Base-by-base conservation (phyloP, 2,888 invertebrate species). In the Melitaea athalia region DNA sequence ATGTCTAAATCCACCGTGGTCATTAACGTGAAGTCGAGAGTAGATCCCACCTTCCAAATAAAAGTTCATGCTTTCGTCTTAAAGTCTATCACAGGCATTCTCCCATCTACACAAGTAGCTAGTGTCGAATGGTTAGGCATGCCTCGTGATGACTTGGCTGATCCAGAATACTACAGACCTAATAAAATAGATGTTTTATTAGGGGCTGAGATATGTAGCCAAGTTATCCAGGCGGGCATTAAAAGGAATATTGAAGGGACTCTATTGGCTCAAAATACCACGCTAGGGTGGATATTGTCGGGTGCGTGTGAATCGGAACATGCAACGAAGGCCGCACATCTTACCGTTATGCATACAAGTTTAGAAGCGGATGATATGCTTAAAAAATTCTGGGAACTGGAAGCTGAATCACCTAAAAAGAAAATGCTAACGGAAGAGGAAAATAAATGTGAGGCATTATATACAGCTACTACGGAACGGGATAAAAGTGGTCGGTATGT, bases 1-100 rank as follows among this genome's bases (percentile, higher is more conserved):
- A 64, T 17, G 8, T 71, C 67, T 8, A 76, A 72, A 12, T 14
- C 65, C 4, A 65, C 67, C 53, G 33, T 50, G 17, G 17, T 7
- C 8, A 17, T 78, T 0, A 69, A 67, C 11, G 57, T 77, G 31
- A 17, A 70, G 53, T 77, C 76, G 14, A 62, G 53, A 17, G 5
- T 64, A 17, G 64, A 70, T 42, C 70, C 65, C 38, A 15, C 15
- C 8, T 57, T 65, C 47, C 33, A 45, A 24, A n/a, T 72, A 31
- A 31, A 49, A 14, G 43, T 70, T n/a, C 52, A 62, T 11, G 64
- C 64, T 15, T 55, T 65, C 45, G 63, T 72, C 38, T 55, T 72
- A n/a, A 61, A 57, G n/a, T 53, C 38, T 3, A 63, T 69, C 7
- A 70, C 70, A n/a, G 45, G 68, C 11, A 33, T 50, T 33, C 53